Evolutionary conservation across 64 coral and sea anemone genomes (phyloP), one percentile per base, ranked within the genome.

Genomic region (Pachyseris speciosa): DNA sequence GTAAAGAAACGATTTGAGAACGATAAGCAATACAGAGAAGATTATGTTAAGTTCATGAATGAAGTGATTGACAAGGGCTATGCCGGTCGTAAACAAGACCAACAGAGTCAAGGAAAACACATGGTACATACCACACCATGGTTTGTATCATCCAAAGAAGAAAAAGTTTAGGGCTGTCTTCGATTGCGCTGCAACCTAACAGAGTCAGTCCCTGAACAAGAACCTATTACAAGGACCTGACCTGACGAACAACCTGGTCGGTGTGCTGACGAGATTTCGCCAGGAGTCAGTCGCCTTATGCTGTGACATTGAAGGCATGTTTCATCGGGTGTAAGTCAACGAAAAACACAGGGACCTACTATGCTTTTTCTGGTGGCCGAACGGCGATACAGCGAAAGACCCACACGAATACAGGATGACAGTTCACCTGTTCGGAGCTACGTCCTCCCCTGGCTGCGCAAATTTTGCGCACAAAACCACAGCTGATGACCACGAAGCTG

Each of bases 61-160:
- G 50, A 73, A 2, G 36, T 94, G 31, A 88, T 94, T 7, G n/a
- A 61, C 0, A 84, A 29, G 19, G 89, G 89, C 2, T 92, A 74
- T 31, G 79, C 89, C 83, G 24, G 20, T 24, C 38, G 5, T 69
- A 26, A 17, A 17, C 19, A 7, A 70, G 37, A 32, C 32, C n/a
- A n/a, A 34, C 6, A 70, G 37, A 9, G 84, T 65, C 13, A 20
- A 20, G 52, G 16, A 58, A 13, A 86, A 40, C 10, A 10, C 59
- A 44, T 92, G 89, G 89, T 84, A 74, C 28, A 84, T 92, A 7
- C 79, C 89, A 5, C 79, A 84, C 69, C 78, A 92, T 42, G 66
- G 79, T 3, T 47, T 84, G 22, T 84, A 85, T 17, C 79, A 92
- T n/a, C 80, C 80, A 2, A 90, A 83, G 29, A 90, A 90, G 22